Percentiles rank a stretch among this genome's conserved stretches.
These are phyloP conservation scores for Rhyacichthys aspro DNA, from an alignment of 2,797 vertebrate species.

Conservation along the genomic window DNA sequence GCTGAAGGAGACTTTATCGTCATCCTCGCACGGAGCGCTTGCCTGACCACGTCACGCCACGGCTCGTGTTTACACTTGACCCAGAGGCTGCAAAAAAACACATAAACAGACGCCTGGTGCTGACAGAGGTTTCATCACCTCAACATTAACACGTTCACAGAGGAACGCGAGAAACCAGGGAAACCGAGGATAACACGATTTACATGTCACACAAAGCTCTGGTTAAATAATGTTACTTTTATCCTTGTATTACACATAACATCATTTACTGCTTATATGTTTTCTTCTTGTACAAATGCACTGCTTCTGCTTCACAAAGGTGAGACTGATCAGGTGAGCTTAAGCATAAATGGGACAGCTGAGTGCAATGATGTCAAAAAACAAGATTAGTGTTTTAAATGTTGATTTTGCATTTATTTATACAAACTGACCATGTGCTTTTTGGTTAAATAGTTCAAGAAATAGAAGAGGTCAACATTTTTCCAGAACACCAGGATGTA, in stretches of 20 bases:
- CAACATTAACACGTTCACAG: not conserved
- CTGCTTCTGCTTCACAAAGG: no score
- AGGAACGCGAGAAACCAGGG: not conserved
- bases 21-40: slow-evolving; percentile 10
- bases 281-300: no score
- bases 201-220: not conserved
- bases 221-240: not conserved
- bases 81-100: slow-evolving; percentile 2
- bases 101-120: slow-evolving; percentile 14
- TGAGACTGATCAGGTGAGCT: no score
- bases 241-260: not conserved
- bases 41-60: slow-evolving; percentile 9
- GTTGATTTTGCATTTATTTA: no score
- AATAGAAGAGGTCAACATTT: no score
- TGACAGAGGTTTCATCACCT: not conserved
- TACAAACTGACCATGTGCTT: no score
- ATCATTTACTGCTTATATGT: not conserved
- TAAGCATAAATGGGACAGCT: no score
- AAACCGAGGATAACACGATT: not conserved
- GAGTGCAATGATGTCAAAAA: no score
- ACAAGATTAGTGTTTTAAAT: no score
- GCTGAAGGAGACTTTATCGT: slow-evolving; percentile 27
- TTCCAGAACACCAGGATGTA: no score
- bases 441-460: no score
- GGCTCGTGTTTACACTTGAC: slow-evolving; percentile 12